Percentiles rank a stretch among this genome's conserved stretches.
phyloP scores from a whole-genome alignment of 2,113 vertebrate species.

The Carassius auratus region DNA sequence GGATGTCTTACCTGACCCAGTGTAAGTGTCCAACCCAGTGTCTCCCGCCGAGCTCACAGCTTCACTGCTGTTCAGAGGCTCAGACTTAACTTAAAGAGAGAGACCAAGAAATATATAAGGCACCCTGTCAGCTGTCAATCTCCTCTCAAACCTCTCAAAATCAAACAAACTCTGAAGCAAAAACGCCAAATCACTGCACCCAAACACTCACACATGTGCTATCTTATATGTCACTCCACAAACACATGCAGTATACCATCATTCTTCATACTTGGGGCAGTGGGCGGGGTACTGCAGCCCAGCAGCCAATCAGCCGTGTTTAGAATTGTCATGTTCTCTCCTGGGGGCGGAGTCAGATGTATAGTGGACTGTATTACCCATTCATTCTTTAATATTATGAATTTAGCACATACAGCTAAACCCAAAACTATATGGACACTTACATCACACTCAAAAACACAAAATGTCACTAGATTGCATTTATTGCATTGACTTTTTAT shows the following conservation, averaged over 20 bases:
- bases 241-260: constrained; percentile 89
- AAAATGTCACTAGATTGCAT: not conserved
- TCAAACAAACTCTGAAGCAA: not conserved
- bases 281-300: constrained; percentile 94
- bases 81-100: constrained; percentile 88
- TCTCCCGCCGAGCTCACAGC: constrained; percentile 89
- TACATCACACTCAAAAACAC: not conserved
- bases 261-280: constrained; percentile 90
- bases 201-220: constrained; percentile 39
- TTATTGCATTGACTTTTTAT: not conserved
- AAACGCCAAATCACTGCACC: constrained; percentile 32
- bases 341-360: constrained; percentile 74
- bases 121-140: not conserved
- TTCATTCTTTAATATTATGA: constrained; percentile 11
- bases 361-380: constrained; percentile 52
- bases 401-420: not conserved
- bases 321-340: constrained; percentile 99
- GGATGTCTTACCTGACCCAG: constrained; percentile 91
- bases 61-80: constrained; percentile 97
- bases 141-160: constrained; percentile 7
- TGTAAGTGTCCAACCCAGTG: constrained; percentile 93
- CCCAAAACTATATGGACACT: not conserved
- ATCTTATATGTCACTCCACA: constrained; percentile 54
- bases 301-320: constrained; percentile 99
- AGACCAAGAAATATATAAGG: not conserved